Conservation (phyloP, 2,888 invertebrate genomes). For the Thysanoteuthis rhombus region DNA sequence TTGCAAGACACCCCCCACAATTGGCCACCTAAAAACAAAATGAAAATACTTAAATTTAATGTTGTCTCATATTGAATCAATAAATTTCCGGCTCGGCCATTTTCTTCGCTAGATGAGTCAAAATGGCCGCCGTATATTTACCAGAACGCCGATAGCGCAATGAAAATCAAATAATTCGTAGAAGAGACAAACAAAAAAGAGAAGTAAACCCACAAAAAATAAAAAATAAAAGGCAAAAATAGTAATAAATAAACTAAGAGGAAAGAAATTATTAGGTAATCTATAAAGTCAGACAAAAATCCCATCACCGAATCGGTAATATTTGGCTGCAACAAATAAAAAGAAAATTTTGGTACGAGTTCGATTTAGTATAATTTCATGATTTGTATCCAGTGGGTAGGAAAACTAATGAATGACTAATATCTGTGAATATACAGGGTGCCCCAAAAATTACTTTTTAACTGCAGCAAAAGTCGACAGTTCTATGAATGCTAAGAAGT, state of each 20-base stretch:
- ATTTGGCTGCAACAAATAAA: not conserved
- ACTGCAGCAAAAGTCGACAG: too few species aligned
- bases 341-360: not conserved
- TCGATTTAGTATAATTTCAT: not conserved
- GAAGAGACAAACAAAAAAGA: not conserved
- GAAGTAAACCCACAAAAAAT: not conserved
- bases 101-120: not conserved
- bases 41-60: not conserved
- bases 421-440: not conserved
- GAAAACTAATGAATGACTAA: not conserved
- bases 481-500: too few species aligned
- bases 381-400: not conserved
- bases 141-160: not conserved
- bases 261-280: not conserved
- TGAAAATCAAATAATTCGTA: not conserved
- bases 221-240: not conserved
- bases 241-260: not conserved
- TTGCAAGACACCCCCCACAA: too few species aligned
- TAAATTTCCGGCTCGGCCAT: not conserved
- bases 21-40: not conserved
- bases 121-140: not conserved
- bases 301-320: not conserved
- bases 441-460: too few species aligned
- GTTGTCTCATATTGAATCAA: not conserved
- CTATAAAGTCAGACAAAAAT: not conserved